Evolutionary conservation across 2,888 invertebrate species (phyloP).

Genomic region (Phaonia tiefii): DNA sequence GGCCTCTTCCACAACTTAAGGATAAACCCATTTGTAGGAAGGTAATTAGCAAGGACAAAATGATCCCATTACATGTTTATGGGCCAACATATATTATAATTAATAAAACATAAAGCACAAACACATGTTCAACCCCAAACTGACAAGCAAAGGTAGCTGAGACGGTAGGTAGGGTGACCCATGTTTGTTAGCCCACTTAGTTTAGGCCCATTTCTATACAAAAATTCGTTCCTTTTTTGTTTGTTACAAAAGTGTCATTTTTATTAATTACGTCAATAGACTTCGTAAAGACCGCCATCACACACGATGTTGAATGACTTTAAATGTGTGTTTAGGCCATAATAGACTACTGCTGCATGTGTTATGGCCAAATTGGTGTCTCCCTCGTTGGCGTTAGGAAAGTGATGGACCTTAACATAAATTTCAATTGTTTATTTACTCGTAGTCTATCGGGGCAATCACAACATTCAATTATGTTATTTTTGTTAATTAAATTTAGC

Average conservation of each 20-base stretch:
- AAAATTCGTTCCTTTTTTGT: too few relatives aligned
- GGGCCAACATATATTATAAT: too few relatives aligned
- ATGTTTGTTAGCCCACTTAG: too few relatives aligned
- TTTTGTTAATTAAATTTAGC: slow-evolving; percentile 8
- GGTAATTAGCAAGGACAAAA: too few relatives aligned
- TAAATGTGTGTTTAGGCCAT: slow-evolving; percentile 18
- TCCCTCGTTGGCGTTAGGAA: neutral
- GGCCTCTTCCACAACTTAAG: too few relatives aligned
- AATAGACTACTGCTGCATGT: slow-evolving; percentile 3
- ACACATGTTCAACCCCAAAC: too few relatives aligned
- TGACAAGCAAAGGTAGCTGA: too few relatives aligned
- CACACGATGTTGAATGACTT: neutral
- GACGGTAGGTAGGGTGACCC: too few relatives aligned
- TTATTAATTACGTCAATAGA: slow-evolving; percentile 35
- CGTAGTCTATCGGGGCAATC: neutral
- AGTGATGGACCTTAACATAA: slow-evolving; percentile 40
- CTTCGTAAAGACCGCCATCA: slow-evolving; percentile 4
- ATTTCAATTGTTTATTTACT: slow-evolving; percentile 34
- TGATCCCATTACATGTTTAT: too few relatives aligned
- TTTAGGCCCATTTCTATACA: too few relatives aligned
- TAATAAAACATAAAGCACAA: too few relatives aligned
- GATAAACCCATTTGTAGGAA: too few relatives aligned
- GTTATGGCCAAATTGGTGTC: neutral
- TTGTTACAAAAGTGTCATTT: neutral
- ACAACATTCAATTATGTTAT: neutral